phyloP scores from a whole-genome alignment of 1,140 invertebrate genomes.

The Phocides pigmalion region DNA sequence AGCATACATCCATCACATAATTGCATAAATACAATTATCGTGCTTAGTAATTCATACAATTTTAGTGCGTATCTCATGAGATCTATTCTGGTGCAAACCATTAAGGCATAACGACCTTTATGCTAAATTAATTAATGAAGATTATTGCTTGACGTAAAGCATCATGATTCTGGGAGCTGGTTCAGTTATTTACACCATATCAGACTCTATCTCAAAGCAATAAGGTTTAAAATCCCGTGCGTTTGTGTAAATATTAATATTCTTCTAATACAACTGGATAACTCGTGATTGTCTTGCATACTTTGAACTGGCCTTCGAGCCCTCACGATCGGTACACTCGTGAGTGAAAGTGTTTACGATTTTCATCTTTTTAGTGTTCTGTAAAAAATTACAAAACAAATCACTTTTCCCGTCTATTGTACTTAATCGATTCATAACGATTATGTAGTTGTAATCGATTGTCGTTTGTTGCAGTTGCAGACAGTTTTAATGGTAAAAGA shows the following conservation, averaged over 20 bases:
- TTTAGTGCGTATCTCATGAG: slow-evolving; percentile 34
- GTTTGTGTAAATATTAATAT: slow-evolving; percentile 35
- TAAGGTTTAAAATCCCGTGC: slow-evolving; percentile 28
- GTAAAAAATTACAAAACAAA: not conserved
- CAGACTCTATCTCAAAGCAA: not conserved
- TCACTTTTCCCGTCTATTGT: not conserved
- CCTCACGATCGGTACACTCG: slow-evolving; percentile 60
- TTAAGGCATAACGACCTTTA: slow-evolving; percentile 11
- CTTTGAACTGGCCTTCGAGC: slow-evolving; percentile 61
- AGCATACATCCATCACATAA: slow-evolving; percentile 14
- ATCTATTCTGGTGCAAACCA: slow-evolving; percentile 24
- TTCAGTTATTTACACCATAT: slow-evolving; percentile 10
- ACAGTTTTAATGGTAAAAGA: too few species aligned
- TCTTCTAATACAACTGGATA: slow-evolving; percentile 23
- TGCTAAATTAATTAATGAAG: not conserved
- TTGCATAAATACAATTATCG: slow-evolving; percentile 29
- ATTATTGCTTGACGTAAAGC: not conserved
- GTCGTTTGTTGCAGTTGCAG: too few species aligned
- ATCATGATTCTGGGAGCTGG: not conserved
- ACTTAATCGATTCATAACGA: too few species aligned
- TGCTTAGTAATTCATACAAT: slow-evolving; percentile 35
- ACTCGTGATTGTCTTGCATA: slow-evolving; percentile 67
- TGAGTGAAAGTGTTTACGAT: slow-evolving; percentile 32
- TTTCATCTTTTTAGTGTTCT: slow-evolving; percentile 12
- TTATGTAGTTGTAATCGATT: too few species aligned